Percentiles rank a stretch among this genome's conserved stretches.
phyloP scores from a whole-genome alignment of 1,140 invertebrate species.

The Meloidogyne floridensis region DNA sequence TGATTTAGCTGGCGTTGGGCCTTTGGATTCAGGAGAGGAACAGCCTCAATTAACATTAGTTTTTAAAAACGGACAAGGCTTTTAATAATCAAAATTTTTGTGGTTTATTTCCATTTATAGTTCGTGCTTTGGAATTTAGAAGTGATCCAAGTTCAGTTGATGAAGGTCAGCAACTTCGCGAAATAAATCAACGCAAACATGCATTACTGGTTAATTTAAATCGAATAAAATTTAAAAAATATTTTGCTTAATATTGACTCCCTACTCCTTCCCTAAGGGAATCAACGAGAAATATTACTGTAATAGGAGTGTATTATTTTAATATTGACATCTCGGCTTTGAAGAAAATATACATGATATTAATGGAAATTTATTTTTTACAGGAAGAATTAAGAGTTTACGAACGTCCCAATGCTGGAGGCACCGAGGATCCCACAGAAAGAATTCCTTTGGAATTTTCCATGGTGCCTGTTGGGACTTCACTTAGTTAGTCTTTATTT shows the following conservation, averaged over 20 bases:
- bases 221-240: not conserved
- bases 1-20: slow-evolving; percentile 34
- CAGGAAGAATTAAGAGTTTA: slow-evolving; percentile 51
- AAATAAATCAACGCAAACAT: slow-evolving; percentile 52
- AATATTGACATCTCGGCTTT: too few relatives aligned
- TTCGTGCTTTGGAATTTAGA: slow-evolving; percentile 42
- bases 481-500: slow-evolving; percentile 24
- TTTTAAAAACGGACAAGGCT: slow-evolving; percentile 48
- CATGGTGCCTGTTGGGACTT: slow-evolving; percentile 42
- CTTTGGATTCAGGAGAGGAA: slow-evolving; percentile 6
- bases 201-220: slow-evolving; percentile 40
- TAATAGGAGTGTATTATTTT: too few relatives aligned
- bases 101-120: not conserved
- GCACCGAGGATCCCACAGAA: not conserved
- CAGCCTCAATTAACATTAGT: slow-evolving; percentile 38
- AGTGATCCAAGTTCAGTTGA: slow-evolving; percentile 32
- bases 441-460: slow-evolving; percentile 23
- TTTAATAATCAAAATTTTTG: not conserved
- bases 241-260: too few relatives aligned
- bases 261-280: too few relatives aligned
- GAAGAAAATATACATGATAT: too few relatives aligned
- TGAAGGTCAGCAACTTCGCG: slow-evolving; percentile 32
- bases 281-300: too few relatives aligned
- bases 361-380: not conserved
- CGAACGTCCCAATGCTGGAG: slow-evolving; percentile 19